Evolutionary conservation across 1,140 invertebrate species (phyloP), one percentile per base, ranked within the genome.

Genomic region (Agrypnia vestita): DNA sequence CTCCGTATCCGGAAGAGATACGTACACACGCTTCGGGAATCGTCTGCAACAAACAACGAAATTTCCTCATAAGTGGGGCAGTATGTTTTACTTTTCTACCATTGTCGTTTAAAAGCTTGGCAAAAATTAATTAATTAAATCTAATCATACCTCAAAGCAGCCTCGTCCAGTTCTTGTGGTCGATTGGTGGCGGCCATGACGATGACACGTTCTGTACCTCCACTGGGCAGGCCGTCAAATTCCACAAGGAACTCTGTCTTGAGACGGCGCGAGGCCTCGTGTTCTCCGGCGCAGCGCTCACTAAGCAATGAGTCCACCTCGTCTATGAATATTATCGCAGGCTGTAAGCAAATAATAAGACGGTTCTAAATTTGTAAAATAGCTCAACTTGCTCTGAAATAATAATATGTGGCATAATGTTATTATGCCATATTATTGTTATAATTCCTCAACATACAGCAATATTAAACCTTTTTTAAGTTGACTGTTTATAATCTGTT

Each of bases 221-320:
- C 93, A 21, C 89, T 89, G 0, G 95, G 95, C 76, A 97, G 90
- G 11, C 97, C 96, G 90, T 99, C 97, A 88, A 99, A 96, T 89
- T 99, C 97, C 1, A 99, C 96, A 8, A 99, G 91, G 88, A 99
- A 99, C 90, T 99, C 98, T 0, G 98, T 99, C 91, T 99, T 99
- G n/a, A 99, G 92, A 81, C 98, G 92, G 12, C 98, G 90, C 19
- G 96, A 97, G 25, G 97, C 96, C 89, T 99, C 98, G 87, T 99
- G 97, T 88, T 99, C 98, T 77, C 94, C 94, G 84, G 97, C 95
- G 72, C 94, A 95, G 25, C 98, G 90, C 88, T 98, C 96, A 47
- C 96, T 97, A 12, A 99, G 90, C 35, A 99, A 86, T 3, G 97
- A 99, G 89, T 99, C 98, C 35, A 99, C 96, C 90, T 99, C 97